Evolutionary conservation across 1,140 invertebrate species (phyloP), one percentile per base, ranked within the genome.

Genomic region (Solen grandis): DNA sequence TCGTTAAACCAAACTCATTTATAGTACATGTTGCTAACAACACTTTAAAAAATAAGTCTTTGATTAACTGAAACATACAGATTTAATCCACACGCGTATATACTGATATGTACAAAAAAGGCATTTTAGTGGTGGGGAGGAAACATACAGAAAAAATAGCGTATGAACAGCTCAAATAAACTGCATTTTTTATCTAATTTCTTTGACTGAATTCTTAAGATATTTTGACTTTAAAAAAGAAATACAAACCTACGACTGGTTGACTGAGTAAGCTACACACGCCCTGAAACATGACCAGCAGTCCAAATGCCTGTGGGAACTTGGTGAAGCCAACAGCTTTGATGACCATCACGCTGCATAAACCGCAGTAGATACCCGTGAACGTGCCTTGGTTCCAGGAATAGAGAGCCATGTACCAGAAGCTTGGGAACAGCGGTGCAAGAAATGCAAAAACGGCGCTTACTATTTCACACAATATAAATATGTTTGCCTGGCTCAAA

Each of bases 281-380:
- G 2, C 65, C 76, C 22, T 69, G 52, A 22, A 55, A 79, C 19
- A 79, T 4, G 31, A 66, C 69, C 8, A 79, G 31, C 0, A 79
- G 55, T 46, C 76, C 76, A 70, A 79, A 79, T 16, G 65, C 77
- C 8, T 65, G 38, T 5, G 77, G 38, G n/a, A 80, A 72, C 31
- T 80, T 38, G 22, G 72, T 52, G 41, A 80, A 10, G 19, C 77
- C 68, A 14, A 80, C 66, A 0, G 65, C 66, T 16, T 80, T 68
- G 14, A 80, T 70, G 10, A 80, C 19, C 14, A 80, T 25, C 8
- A 80, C 77, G 25, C 68, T 62, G 8, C 63, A 65, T 25, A 80
- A 38, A 41, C 66, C 54, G 57, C 68, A 80, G 31, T 72, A 80
- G 5, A 68, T 72, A 5, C 77, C 77, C 27, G 77, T 66, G 35